These are phyloP conservation scores for Peucedramus taeniatus DNA, from an alignment of 2,113 vertebrate species.

Conservation along the genomic window DNA sequence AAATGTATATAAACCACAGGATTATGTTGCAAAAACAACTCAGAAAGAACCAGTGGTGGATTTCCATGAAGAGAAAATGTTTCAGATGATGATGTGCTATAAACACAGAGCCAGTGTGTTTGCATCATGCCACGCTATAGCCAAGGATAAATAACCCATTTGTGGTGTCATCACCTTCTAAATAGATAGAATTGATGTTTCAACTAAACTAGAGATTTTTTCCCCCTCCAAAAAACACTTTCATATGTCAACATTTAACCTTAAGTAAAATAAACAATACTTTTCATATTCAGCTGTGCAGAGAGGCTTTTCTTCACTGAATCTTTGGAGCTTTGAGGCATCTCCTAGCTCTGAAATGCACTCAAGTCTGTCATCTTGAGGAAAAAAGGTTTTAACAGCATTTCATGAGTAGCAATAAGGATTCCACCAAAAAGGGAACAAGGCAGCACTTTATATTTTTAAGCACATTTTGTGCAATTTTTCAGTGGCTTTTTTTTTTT, in stretches of 20 bases:
- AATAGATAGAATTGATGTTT: background rate
- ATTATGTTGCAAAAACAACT: accelerated
- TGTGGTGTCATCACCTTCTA: background rate
- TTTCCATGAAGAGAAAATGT: background rate
- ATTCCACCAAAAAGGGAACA: background rate
- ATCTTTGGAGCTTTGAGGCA: background rate
- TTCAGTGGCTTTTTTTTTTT: background rate
- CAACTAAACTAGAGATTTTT: background rate
- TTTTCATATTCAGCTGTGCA: background rate
- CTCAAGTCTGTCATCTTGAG: background rate
- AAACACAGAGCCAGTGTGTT: background rate
- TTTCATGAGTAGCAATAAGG: background rate
- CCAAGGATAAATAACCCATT: background rate
- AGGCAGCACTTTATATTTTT: background rate
- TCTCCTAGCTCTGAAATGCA: background rate
- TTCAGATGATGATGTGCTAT: background rate
- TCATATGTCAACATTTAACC: background rate
- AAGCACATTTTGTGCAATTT: background rate
- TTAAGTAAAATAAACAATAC: background rate
- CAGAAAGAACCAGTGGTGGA: background rate
- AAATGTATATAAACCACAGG: background rate
- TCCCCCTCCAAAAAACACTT: background rate
- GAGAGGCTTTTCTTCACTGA: background rate
- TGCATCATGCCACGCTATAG: background rate
- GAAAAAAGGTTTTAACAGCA: background rate